These are phyloP conservation scores for Atlantisia rogersi DNA, from an alignment of 2,113 vertebrate genomes.

Conservation along the genomic window DNA sequence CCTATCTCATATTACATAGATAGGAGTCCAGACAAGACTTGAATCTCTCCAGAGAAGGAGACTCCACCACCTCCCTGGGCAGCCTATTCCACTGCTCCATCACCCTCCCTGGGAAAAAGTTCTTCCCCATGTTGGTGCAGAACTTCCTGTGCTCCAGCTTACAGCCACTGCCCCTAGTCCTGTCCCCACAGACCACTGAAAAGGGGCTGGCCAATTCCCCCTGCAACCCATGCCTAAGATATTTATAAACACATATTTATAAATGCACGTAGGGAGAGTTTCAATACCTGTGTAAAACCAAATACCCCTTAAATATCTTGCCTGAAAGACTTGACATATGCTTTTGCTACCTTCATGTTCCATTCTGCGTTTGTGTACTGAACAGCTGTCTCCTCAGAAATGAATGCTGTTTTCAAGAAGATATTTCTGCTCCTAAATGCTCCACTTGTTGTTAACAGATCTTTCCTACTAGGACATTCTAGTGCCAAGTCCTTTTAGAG, in stretches of 20 bases:
- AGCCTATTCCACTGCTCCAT: no score
- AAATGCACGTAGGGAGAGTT: neutral
- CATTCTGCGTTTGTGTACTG: neutral
- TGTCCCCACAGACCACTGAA: no score
- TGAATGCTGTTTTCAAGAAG: neutral
- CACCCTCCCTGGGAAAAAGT: no score
- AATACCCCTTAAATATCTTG: conserved; percentile 1
- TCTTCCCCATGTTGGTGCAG: no score
- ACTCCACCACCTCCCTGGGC: no score
- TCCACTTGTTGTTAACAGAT: neutral
- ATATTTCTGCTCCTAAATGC: neutral
- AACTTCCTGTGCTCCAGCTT: no score
- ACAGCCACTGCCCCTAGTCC: no score
- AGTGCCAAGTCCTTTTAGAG: neutral
- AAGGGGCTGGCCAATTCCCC: no score
- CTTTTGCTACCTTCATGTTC: neutral
- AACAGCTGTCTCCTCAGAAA: neutral
- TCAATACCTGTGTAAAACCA: neutral
- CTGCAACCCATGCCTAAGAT: no score
- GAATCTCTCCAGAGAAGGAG: no score
- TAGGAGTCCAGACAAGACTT: no score
- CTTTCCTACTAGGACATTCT: neutral
- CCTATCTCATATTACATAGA: no score
- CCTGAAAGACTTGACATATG: neutral
- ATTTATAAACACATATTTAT: neutral